These are phyloP conservation scores for Chanos chanos DNA, from an alignment of 2,797 vertebrate species.

Conservation along the genomic window DNA sequence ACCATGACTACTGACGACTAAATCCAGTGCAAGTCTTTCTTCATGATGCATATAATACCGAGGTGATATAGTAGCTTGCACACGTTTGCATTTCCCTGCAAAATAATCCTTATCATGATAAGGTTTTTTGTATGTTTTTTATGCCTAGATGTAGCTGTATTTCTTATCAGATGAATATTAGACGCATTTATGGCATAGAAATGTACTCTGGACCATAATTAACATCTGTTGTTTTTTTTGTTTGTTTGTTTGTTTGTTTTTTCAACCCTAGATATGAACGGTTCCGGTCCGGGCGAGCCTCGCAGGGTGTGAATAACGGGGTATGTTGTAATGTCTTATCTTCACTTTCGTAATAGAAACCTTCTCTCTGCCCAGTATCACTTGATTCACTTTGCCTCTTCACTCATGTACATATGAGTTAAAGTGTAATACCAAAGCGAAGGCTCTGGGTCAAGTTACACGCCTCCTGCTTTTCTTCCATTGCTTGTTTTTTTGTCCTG, in stretches of 20 bases:
- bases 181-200: no score
- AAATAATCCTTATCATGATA: no score
- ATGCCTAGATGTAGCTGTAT: no score
- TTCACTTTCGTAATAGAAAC: background rate
- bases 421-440: background rate
- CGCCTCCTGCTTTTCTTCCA: slow-evolving; percentile 11
- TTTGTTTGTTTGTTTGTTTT: background rate
- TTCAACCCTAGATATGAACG: slow-evolving; percentile 82
- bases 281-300: slow-evolving; percentile 83
- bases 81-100: no score
- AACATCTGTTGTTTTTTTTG: background rate
- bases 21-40: no score
- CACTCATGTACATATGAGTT: background rate
- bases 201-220: no score
- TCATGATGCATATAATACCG: background rate
- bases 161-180: no score
- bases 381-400: background rate
- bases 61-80: no score
- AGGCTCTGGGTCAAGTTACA: slow-evolving; percentile 4
- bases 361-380: background rate
- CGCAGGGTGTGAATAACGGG: slow-evolving; percentile 87
- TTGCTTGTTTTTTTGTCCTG: slow-evolving; percentile 18
- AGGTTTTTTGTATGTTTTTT: no score
- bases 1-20: background rate
- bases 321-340: slow-evolving; percentile 73